phyloP scores from a whole-genome alignment of 2,113 vertebrate species.

The Cnemophilus loriae region DNA sequence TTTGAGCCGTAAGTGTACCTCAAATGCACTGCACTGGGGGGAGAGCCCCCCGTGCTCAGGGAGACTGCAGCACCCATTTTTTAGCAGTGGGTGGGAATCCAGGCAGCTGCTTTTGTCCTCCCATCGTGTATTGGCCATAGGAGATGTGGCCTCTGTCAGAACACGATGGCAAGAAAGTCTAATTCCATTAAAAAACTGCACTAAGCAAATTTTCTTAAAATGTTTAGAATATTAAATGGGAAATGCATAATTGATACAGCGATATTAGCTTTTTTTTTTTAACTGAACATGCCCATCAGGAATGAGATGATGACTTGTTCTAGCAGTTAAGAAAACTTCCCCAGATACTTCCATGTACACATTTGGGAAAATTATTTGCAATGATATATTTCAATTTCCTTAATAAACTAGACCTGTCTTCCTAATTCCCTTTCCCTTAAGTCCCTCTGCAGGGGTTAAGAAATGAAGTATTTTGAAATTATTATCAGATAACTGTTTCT shows the following conservation, averaged over 20 bases:
- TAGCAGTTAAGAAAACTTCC: constrained; percentile 36
- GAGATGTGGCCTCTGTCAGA: constrained; percentile 46
- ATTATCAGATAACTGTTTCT: constrained; percentile 19
- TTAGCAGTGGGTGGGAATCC: not conserved
- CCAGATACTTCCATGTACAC: constrained; percentile 11
- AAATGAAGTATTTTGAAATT: constrained; percentile 19
- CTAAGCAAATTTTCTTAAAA: constrained; percentile 55
- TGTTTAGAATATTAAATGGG: constrained; percentile 66
- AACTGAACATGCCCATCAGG: constrained; percentile 39
- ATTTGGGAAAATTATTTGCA: constrained; percentile 51
- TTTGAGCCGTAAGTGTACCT: not conserved
- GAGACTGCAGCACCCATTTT: not conserved
- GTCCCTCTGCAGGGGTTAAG: constrained; percentile 22
- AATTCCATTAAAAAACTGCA: constrained; percentile 54
- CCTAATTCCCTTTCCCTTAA: constrained; percentile 28
- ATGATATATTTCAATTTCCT: constrained; percentile 60
- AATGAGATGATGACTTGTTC: constrained; percentile 61
- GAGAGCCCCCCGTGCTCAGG: not conserved
- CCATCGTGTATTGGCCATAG: not conserved
- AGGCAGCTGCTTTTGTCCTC: not conserved
- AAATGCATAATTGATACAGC: constrained; percentile 50
- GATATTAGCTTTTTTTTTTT: constrained; percentile 18
- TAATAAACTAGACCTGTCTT: constrained; percentile 46
- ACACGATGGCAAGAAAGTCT: not conserved
- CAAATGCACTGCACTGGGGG: not conserved